Evolutionary conservation across 2,797 vertebrate species (phyloP).

Genomic region (Peromyscus eremicus): DNA sequence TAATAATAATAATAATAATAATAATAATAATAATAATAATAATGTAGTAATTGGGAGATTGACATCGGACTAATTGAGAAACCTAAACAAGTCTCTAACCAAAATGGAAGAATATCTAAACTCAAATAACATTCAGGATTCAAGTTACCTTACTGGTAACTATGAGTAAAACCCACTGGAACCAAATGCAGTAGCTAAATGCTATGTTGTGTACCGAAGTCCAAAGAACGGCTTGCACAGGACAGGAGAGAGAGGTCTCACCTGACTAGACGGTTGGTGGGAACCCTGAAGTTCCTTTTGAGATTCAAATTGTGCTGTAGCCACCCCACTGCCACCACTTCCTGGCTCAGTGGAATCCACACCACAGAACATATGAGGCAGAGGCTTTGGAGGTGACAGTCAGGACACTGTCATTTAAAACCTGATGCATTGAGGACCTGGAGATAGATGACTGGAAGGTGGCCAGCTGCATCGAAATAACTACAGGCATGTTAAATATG

Average conservation of each 20-base stretch:
- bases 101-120: not conserved
- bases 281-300: not conserved
- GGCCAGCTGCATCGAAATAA: not conserved
- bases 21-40: not conserved
- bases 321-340: not conserved
- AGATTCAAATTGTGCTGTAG: not conserved
- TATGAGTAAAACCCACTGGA: not conserved
- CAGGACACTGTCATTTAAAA: not conserved
- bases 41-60: not conserved
- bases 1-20: not conserved
- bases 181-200: not conserved
- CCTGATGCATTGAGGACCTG: not conserved
- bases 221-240: not conserved
- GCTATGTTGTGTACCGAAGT: not conserved
- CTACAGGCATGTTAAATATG: not conserved
- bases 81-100: not conserved
- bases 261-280: not conserved
- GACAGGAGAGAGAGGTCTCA: not conserved
- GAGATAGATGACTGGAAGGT: not conserved
- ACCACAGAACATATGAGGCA: fast-evolving
- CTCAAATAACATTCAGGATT: not conserved
- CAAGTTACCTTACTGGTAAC: not conserved
- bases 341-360: not conserved
- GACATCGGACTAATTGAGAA: not conserved
- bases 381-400: fast-evolving